These are phyloP conservation scores for Lepilemur septentrionalis DNA, from an alignment of 2,797 vertebrate genomes.

Conservation along the genomic window DNA sequence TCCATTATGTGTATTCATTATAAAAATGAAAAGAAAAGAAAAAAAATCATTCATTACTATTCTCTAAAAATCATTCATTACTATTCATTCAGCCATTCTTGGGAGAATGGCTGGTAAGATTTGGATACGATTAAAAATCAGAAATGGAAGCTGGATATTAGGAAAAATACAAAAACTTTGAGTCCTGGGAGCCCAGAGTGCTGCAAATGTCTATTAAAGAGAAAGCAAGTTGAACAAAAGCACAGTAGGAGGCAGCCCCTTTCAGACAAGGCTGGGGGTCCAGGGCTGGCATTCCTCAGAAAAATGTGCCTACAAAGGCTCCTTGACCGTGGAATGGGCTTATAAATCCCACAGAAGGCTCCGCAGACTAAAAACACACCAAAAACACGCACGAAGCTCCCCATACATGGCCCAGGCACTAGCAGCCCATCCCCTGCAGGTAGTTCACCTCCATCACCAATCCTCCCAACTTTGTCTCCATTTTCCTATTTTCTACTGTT, in stretches of 20 bases:
- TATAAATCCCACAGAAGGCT: slow-evolving; percentile 5
- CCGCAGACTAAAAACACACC: neutral
- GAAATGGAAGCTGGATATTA: neutral
- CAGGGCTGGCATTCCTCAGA: neutral
- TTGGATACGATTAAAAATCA: neutral
- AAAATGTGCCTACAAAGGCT: neutral
- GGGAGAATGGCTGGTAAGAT: neutral
- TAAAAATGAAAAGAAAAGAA: slow-evolving; percentile 16
- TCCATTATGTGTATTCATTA: neutral
- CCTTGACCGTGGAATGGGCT: neutral
- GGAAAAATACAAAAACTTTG: neutral
- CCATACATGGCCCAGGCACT: neutral
- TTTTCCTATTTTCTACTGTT: neutral
- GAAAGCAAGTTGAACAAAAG: slow-evolving; percentile 1
- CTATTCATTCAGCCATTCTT: no score
- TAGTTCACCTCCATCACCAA: neutral
- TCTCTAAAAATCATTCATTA: neutral
- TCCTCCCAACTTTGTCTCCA: neutral
- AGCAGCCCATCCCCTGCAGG: neutral
- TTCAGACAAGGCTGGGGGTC: neutral
- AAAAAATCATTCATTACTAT: neutral
- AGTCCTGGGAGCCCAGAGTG: neutral
- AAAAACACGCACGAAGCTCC: neutral
- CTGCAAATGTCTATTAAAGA: neutral
- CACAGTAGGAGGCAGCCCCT: neutral